These are phyloP conservation scores for Echinops telfairi DNA, from an alignment of 2,113 vertebrate genomes.

Conservation along the genomic window DNA sequence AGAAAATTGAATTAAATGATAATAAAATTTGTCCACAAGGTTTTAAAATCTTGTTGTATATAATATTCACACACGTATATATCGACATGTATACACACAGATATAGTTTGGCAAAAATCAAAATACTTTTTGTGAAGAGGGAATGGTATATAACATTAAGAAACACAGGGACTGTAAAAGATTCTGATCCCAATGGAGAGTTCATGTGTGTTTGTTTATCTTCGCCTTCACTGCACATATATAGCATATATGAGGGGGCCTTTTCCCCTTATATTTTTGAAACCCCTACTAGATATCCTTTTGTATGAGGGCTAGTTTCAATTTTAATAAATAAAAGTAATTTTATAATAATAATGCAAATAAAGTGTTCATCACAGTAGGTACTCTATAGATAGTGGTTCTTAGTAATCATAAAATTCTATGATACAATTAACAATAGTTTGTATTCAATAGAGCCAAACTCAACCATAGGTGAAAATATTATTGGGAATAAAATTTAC, in stretches of 20 bases:
- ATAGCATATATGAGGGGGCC: not conserved
- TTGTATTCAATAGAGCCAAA: not conserved
- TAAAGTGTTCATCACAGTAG: not conserved
- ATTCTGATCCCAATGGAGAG: not conserved
- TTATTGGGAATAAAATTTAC: constrained; percentile 25
- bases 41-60: too few relatives aligned
- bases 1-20: too few relatives aligned
- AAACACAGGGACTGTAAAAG: not conserved
- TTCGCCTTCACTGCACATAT: not conserved
- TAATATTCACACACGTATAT: not conserved
- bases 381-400: not conserved
- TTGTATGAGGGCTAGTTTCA: constrained; percentile 5
- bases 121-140: not conserved
- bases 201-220: not conserved
- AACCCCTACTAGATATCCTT: too few relatives aligned
- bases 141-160: not conserved
- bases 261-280: not conserved
- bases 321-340: constrained; percentile 20
- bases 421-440: constrained; percentile 17
- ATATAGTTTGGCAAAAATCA: not conserved
- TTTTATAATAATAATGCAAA: not conserved
- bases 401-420: constrained; percentile 2
- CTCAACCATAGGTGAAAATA: not conserved
- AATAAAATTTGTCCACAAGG: too few relatives aligned
- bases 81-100: not conserved